These are phyloP conservation scores for Sialis fuliginosa DNA, from an alignment of 2,888 invertebrate species.

Conservation along the genomic window DNA sequence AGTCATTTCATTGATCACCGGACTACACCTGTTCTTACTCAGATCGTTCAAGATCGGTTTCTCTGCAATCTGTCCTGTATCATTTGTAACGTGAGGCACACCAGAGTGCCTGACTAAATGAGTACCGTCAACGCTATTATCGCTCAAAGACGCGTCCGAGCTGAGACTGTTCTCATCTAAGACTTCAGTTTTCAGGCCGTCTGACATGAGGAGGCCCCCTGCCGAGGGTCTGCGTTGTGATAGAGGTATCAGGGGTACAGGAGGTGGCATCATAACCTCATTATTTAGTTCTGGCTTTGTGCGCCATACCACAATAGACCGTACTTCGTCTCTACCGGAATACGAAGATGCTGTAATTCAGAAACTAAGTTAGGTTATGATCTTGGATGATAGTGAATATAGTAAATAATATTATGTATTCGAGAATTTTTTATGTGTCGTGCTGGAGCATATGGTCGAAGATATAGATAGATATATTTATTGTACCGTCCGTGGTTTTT, in stretches of 20 bases:
- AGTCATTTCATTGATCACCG: no score
- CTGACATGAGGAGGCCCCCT: slow-evolving; percentile 30
- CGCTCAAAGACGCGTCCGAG: slow-evolving; percentile 29
- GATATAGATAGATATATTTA: no score
- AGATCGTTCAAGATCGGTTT: no score
- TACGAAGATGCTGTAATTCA: slow-evolving; percentile 4
- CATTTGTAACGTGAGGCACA: no score
- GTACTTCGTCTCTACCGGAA: slow-evolving; percentile 3
- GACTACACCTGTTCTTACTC: no score
- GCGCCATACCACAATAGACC: slow-evolving; percentile 18
- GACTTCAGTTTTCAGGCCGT: slow-evolving; percentile 43
- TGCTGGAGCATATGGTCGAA: no score
- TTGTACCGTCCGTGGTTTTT: no score
- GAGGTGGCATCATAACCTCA: slow-evolving; percentile 52
- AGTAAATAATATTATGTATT: no score
- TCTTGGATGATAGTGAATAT: background rate
- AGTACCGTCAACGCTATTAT: slow-evolving; percentile 23
- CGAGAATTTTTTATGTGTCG: no score
- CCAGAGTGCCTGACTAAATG: no score
- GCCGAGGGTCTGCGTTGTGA: slow-evolving; percentile 45
- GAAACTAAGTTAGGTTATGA: background rate
- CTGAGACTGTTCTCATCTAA: slow-evolving; percentile 57
- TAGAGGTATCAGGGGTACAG: slow-evolving; percentile 37
- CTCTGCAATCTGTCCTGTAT: no score
- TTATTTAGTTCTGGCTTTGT: slow-evolving; percentile 20